Evolutionary conservation across 2,888 invertebrate genomes (phyloP).

Genomic region (Onchidella celtica): DNA sequence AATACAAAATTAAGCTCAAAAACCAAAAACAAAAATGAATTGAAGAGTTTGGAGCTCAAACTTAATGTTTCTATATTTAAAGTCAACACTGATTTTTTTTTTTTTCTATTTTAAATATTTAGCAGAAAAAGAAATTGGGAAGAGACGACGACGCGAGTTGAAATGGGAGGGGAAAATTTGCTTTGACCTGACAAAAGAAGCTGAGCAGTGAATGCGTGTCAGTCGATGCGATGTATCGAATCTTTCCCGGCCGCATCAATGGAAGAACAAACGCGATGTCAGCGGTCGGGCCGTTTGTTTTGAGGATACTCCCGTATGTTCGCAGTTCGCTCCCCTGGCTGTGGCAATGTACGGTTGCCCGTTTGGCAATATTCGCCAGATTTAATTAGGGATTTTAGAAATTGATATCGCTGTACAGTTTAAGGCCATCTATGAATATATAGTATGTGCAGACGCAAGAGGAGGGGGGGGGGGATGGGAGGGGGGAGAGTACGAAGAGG

Average conservation of each 20-base stretch:
- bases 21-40: neutral
- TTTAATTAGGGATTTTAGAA: too few species aligned
- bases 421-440: too few species aligned
- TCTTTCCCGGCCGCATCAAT: constrained; percentile 1
- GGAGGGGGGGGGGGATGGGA: neutral
- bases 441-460: too few species aligned
- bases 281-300: neutral
- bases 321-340: neutral
- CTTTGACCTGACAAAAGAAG: constrained; percentile 15
- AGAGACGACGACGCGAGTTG: neutral
- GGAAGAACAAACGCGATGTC: constrained; percentile 23
- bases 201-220: constrained; percentile 18
- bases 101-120: neutral
- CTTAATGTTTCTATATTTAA: too few species aligned
- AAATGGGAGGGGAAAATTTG: too few species aligned
- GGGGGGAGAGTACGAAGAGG: neutral
- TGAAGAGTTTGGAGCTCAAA: too few species aligned
- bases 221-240: constrained; percentile 32
- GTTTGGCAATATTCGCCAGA: neutral
- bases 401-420: too few species aligned
- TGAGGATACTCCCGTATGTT: neutral
- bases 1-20: neutral
- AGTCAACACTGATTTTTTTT: too few species aligned
- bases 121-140: neutral
- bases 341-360: neutral